Base-by-base conservation (phyloP, 2,113 vertebrate genomes). In the Takifugu flavidus region DNA sequence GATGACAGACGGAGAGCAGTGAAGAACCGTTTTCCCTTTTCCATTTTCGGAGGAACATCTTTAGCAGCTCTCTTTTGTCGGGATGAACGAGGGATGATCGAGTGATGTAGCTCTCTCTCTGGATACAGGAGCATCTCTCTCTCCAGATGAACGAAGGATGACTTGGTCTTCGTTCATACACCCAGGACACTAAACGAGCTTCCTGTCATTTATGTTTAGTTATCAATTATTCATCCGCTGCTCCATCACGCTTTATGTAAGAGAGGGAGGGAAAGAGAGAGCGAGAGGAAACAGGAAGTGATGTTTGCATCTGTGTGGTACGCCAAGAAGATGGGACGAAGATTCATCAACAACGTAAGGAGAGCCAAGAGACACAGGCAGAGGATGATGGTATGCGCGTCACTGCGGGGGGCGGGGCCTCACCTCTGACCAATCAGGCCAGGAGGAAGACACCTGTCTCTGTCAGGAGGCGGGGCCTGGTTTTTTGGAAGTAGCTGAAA, bases 221-320 rank as follows among this genome's bases (percentile, higher is more conserved):
- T 2, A 46, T 74, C 64, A 70, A 77, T 80, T 63, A 70, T 77
- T 84, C 74, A 82, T 69, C 39, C 31, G 25, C 67, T 65, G 28
- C 43, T 64, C 66, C 60, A 14, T 51, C 45, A 2, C 53, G 44
- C 60, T 80, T 82, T 85, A 79, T 82, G 79, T 84, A 82, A 53
- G 15, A 25, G 47, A 8, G 61, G 55, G 34, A 57, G 65, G 39
- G 25, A 49, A 63, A 45, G 56, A 63, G 66, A 56, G 51, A 10
- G 49, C 6, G 50, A 26, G 25, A 26, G 52, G 52, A 53, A 45
- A 43, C 44, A 67, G 80, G 68, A 62, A 78, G 85, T 72, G 86
- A 90, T 91, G 91, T 90, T 93, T 72, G 89, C 86, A 56, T 91
- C 92, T 0, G 92, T 93, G 66, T 92, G 91, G 92, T 93, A 92